Percentiles rank a stretch among this genome's conserved stretches.
Evolutionary conservation across 1,140 invertebrate genomes (phyloP).

Genomic region (Hycleus cichorii): DNA sequence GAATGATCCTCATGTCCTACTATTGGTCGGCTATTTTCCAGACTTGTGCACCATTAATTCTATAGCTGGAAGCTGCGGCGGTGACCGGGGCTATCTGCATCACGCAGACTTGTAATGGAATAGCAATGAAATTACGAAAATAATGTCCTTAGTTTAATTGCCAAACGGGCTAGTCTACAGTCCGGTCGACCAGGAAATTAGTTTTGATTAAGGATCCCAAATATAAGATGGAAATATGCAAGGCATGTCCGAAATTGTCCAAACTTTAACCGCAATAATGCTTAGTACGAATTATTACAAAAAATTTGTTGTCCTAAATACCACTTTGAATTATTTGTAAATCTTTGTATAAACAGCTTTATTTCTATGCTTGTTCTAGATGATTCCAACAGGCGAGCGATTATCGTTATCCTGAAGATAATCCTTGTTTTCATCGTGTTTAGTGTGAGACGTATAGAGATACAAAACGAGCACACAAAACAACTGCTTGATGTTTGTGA

Average conservation of each 20-base stretch:
- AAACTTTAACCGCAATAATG: no score
- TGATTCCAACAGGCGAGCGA: conserved; percentile 16
- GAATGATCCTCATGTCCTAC: background rate
- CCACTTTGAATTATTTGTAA: no score
- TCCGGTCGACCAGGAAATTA: conserved; percentile 33
- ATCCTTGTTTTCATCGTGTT: conserved; percentile 26
- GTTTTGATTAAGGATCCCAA: conserved; percentile 27
- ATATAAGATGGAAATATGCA: no score
- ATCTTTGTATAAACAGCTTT: no score
- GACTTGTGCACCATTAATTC: conserved; percentile 27
- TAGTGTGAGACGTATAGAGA: conserved; percentile 16
- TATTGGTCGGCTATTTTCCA: background rate
- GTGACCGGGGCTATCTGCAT: conserved; percentile 31
- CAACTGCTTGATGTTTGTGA: conserved; percentile 9
- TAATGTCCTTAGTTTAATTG: conserved; percentile 42
- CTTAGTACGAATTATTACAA: no score
- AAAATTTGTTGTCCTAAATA: no score
- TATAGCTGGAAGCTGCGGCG: conserved; percentile 22
- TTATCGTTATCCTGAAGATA: conserved; percentile 29
- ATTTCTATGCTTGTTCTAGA: no score
- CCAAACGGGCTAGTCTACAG: conserved; percentile 28
- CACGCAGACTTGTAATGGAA: conserved; percentile 40
- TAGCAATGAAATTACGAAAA: conserved; percentile 42
- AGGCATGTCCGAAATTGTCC: no score
- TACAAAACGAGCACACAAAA: conserved; percentile 22